These are phyloP conservation scores for Pampusana beccarii DNA, from an alignment of 2,113 vertebrate genomes.

Conservation along the genomic window DNA sequence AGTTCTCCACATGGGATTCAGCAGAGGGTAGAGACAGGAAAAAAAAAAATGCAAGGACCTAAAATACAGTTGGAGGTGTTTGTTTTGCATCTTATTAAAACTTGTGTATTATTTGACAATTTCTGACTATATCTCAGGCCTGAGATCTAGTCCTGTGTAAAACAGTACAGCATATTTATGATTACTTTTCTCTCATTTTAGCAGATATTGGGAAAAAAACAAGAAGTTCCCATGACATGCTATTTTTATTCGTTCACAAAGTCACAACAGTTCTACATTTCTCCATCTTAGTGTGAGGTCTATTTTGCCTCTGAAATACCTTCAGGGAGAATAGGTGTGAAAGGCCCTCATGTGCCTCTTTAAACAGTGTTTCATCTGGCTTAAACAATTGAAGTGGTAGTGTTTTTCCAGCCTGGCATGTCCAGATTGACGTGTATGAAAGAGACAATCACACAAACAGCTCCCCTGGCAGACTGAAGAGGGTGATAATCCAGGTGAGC, in stretches of 20 bases:
- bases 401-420: neutral
- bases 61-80: neutral
- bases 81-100: neutral
- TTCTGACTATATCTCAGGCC: neutral
- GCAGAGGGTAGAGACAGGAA: neutral
- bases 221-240: neutral
- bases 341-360: neutral
- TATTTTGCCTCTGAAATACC: neutral
- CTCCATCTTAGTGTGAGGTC: neutral
- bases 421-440: neutral
- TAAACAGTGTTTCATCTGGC: slow-evolving; percentile 9
- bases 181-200: neutral
- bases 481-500: neutral
- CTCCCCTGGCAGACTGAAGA: neutral
- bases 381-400: neutral
- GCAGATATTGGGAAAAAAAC: neutral
- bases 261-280: neutral
- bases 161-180: neutral
- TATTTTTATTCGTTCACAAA: slow-evolving; percentile 21
- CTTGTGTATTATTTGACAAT: neutral
- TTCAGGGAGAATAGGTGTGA: slow-evolving; percentile 16
- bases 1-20: neutral
- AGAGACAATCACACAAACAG: neutral
- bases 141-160: neutral
- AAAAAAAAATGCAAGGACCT: neutral